Evolutionary conservation across 1,140 invertebrate genomes (phyloP), one percentile per base, ranked within the genome.

Genomic region (Eumaeus atala): DNA sequence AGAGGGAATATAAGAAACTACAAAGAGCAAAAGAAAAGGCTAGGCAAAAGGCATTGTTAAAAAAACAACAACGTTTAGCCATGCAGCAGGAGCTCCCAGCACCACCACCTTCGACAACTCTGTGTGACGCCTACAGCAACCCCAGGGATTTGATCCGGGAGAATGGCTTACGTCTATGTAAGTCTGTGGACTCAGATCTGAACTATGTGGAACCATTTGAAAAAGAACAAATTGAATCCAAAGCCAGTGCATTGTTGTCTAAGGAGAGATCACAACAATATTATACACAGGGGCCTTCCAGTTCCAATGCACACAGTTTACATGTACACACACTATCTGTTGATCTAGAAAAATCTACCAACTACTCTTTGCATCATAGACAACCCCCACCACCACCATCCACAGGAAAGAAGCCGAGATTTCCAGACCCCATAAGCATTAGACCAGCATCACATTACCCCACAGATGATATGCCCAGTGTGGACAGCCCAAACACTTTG

Each of bases 1-100:
- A 97, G 73, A 92, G 94, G 72, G 94, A 87, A 57, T 87, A 87
- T 49, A 87, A 84, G 44, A 87, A 87, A 54, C 63, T 87, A 9
- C 84, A 87, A 49, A 64, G 74, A 54, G 84, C 84, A 18, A 87
- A 87, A 59, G 84, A 87, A 52, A 87, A 84, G 59, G 84, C 84
- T 0, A 72, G 74, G 56, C 84, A 84, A 57, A 87, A 84, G 49
- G 84, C 81, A 16, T 51, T 84, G 3, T 51, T 84, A 10, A 87
- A 87, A 37, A 87, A 87, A 38, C 81, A 87, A 49, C 84, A 84
- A 48, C 58, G 76, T 28, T 40, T 73, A 42, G 67, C 74, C 6
- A 65, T 70, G n/a, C 76, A 77, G 16, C 74, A 82, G 18, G 62
- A 72, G 47, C 55, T 63, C 1, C 62, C 62, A 3, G 54, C 60